phyloP scores from a whole-genome alignment of 2,888 invertebrate species.

The Melinopterus prodromus region DNA sequence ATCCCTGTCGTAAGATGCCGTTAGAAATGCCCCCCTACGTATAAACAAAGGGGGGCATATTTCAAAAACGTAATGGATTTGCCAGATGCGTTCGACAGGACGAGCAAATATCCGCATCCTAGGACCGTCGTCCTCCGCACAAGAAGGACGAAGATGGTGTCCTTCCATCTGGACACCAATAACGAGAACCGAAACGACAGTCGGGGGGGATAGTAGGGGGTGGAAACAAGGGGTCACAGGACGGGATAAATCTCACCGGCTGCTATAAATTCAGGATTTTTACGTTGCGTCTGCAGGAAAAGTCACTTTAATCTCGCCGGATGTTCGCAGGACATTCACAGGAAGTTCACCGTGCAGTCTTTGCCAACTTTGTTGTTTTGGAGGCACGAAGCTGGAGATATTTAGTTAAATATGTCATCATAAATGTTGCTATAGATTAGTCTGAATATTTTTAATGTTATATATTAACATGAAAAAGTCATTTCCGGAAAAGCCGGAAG shows the following conservation, averaged over 20 bases:
- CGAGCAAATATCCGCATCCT: neutral
- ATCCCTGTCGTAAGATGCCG: neutral
- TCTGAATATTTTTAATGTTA: no score
- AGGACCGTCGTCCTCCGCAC: neutral
- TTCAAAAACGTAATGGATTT: neutral
- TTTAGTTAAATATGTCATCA: no score
- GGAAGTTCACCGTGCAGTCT: neutral
- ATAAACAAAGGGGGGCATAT: neutral
- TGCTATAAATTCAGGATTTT: constrained; percentile 4
- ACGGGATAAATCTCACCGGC: neutral
- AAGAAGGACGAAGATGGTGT: neutral
- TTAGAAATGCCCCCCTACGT: neutral
- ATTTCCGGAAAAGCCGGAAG: no score
- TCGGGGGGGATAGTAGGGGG: neutral
- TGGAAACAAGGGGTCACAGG: neutral
- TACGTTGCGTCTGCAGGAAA: constrained; percentile 4
- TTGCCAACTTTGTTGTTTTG: neutral
- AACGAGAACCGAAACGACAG: neutral
- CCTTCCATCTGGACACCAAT: neutral
- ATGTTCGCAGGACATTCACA: neutral
- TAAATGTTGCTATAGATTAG: no score
- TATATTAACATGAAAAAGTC: no score
- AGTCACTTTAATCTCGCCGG: neutral
- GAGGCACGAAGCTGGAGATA: no score
- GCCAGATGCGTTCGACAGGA: neutral